Percentiles rank a stretch among this genome's conserved stretches.
Evolutionary conservation across 1,140 invertebrate species (phyloP).

Genomic region (Panagrolaimus sp.): DNA sequence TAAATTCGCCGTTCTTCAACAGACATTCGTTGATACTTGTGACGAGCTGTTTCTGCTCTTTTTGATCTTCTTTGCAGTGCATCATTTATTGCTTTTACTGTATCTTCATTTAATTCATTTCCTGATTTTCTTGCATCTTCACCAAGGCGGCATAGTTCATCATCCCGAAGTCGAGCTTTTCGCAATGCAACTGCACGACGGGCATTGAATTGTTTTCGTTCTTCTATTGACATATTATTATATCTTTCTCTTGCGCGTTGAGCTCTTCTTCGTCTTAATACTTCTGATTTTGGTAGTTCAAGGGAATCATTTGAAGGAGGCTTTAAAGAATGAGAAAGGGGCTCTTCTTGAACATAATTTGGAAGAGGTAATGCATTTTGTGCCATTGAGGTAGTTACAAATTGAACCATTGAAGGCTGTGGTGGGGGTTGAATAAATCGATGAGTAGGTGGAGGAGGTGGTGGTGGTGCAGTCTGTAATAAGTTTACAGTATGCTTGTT

Average conservation of each 20-base stretch:
- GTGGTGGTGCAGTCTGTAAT: slow-evolving; percentile 7
- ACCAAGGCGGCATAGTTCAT: slow-evolving; percentile 8
- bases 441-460: neutral
- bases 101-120: neutral
- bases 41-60: slow-evolving; percentile 4
- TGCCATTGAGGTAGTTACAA: neutral
- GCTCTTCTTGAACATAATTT: too few relatives aligned
- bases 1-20: neutral
- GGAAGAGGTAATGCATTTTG: neutral
- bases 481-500: neutral
- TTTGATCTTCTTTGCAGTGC: neutral
- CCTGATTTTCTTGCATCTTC: slow-evolving; percentile 5
- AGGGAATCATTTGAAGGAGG: neutral
- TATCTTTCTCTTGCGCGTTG: slow-evolving; percentile 4
- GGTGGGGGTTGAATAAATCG: neutral
- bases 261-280: neutral
- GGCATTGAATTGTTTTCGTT: slow-evolving; percentile 8
- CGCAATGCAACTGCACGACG: neutral
- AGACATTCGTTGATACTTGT: slow-evolving; percentile 1
- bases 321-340: too few relatives aligned
- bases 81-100: neutral
- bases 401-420: slow-evolving; percentile 1
- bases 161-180: slow-evolving; percentile 7
- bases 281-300: neutral
- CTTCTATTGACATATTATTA: neutral